Conservation (phyloP, 2,888 invertebrate genomes). For the Leucoptera coffeella region DNA sequence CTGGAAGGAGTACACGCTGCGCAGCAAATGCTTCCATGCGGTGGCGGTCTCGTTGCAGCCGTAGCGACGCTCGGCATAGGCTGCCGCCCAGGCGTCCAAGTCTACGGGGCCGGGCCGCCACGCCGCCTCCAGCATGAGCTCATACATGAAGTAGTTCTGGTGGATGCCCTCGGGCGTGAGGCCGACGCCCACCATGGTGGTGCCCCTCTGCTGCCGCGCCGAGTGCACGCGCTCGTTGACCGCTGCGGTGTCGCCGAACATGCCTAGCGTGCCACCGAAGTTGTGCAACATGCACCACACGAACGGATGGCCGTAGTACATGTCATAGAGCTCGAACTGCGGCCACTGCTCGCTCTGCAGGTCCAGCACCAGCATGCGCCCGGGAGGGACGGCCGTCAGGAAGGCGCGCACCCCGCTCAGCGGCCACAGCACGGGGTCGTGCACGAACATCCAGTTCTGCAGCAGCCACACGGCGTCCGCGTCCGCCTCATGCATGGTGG, state of each 20-base stretch:
- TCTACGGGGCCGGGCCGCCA: conserved; percentile 59
- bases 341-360: conserved; percentile 84
- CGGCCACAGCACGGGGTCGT: conserved; percentile 63
- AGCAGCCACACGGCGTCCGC: conserved; percentile 77
- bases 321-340: conserved; percentile 65
- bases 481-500: conserved; percentile 65
- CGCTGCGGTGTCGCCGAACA: conserved; percentile 77
- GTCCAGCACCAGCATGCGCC: conserved; percentile 81
- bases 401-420: conserved; percentile 61
- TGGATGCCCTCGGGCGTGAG: conserved; percentile 92
- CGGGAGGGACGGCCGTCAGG: conserved; percentile 69
- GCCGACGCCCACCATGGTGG: conserved; percentile 85
- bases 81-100: conserved; percentile 56
- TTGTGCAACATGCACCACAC: conserved; percentile 97
- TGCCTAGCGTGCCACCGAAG: conserved; percentile 90
- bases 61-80: conserved; percentile 67
- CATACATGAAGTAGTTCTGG: conserved; percentile 91
- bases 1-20: conserved; percentile 67
- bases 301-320: conserved; percentile 90
- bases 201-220: conserved; percentile 54
- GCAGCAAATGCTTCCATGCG: conserved; percentile 63
- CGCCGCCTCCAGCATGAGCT: conserved; percentile 80
- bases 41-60: conserved; percentile 53
- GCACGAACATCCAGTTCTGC: conserved; percentile 83
- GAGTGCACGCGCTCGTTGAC: conserved; percentile 63